A percentile compares a stretch with the other conserved stretches of the same genome.
phyloP scores from a whole-genome alignment of 2,113 vertebrate species.

The Mixornis gularis region DNA sequence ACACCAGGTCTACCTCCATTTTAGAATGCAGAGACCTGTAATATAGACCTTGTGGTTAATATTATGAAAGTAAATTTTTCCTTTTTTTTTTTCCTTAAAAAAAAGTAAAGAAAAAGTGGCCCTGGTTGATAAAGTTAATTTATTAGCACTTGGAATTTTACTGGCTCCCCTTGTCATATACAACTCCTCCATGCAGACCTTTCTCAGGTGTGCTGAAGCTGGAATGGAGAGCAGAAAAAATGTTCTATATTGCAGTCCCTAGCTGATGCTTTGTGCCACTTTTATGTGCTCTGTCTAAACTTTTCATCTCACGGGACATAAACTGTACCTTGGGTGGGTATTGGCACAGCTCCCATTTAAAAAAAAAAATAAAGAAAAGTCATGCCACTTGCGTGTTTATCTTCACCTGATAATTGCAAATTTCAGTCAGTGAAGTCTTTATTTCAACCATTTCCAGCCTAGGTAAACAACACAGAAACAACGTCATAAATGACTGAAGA shows the following conservation, averaged over 20 bases:
- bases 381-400: constrained; percentile 35
- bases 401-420: constrained; percentile 52
- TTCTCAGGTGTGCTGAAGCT: constrained; percentile 58
- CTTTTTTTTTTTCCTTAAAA: neutral
- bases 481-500: constrained; percentile 70
- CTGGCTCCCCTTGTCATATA: constrained; percentile 55
- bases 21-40: constrained; percentile 71
- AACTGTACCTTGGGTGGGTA: neutral
- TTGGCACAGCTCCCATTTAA: neutral
- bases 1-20: constrained; percentile 58
- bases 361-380: neutral
- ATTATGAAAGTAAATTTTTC: constrained; percentile 47
- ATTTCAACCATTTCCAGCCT: constrained; percentile 76
- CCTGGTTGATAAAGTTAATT: constrained; percentile 72
- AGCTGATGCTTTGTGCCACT: constrained; percentile 17
- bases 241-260: constrained; percentile 52
- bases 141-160: constrained; percentile 76
- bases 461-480: constrained; percentile 69
- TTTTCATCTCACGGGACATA: neutral
- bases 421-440: constrained; percentile 55
- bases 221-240: constrained; percentile 55
- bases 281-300: constrained; percentile 25
- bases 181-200: constrained; percentile 63
- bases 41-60: constrained; percentile 69
- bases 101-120: constrained; percentile 65